These are phyloP conservation scores for Scrobipalpa costella DNA, from an alignment of 2,888 invertebrate species.

Conservation along the genomic window DNA sequence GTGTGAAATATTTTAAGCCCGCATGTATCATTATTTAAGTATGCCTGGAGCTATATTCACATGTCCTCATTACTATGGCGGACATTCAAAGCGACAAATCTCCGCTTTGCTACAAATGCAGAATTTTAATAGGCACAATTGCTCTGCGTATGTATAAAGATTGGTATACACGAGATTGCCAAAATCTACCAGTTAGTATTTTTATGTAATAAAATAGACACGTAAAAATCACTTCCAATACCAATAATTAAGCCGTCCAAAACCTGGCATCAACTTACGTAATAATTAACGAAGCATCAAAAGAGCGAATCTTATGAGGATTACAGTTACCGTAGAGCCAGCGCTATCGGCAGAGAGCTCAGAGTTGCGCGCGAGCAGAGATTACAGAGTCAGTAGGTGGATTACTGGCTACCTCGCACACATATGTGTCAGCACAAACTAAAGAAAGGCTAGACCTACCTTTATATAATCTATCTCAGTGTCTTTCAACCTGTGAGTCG, in stretches of 20 bases:
- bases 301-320: conserved; percentile 58
- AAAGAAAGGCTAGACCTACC: conserved; percentile 20
- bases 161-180: too few species aligned
- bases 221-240: background rate
- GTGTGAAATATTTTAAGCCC: background rate
- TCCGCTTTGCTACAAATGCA: background rate
- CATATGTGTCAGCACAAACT: conserved; percentile 34
- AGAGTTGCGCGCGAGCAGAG: conserved; percentile 55
- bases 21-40: background rate
- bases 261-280: conserved; percentile 36
- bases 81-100: conserved; percentile 3
- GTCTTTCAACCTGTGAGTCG: too few species aligned
- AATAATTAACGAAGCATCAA: conserved; percentile 55
- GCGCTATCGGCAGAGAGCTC: conserved; percentile 55
- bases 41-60: background rate
- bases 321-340: conserved; percentile 47
- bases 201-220: background rate
- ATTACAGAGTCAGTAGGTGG: conserved; percentile 62
- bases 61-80: conserved; percentile 1
- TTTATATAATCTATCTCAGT: too few species aligned
- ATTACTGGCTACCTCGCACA: conserved; percentile 46
- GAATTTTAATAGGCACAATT: background rate
- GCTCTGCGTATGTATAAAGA: background rate
- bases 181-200: background rate
- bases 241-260: background rate